These are phyloP conservation scores for Rotaria macrura DNA, from an alignment of 2,888 invertebrate species.

Conservation along the genomic window DNA sequence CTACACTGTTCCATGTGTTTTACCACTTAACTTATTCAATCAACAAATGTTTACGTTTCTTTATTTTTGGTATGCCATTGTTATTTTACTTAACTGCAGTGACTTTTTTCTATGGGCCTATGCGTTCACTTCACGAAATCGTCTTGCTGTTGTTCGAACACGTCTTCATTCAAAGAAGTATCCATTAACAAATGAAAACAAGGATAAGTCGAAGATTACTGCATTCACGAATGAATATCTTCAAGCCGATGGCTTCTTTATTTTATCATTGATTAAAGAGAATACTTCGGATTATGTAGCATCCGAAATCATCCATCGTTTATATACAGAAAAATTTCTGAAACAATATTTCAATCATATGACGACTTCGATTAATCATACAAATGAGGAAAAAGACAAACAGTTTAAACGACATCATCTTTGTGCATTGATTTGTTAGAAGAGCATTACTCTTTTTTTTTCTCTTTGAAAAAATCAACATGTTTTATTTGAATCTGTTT, in stretches of 20 bases:
- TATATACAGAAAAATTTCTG: not conserved
- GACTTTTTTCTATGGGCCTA: slow-evolving; percentile 26
- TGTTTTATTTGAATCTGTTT: too few species aligned
- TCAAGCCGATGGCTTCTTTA: not conserved
- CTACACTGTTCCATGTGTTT: slow-evolving; percentile 36
- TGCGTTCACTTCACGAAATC: slow-evolving; percentile 25
- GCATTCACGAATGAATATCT: not conserved
- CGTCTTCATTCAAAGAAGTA: not conserved
- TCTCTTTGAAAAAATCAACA: too few species aligned
- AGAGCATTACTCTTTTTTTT: too few species aligned
- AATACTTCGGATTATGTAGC: not conserved
- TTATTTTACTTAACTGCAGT: slow-evolving; percentile 23
- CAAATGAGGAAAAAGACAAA: not conserved
- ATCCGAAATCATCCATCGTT: not conserved
- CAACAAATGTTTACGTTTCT: slow-evolving; percentile 34
- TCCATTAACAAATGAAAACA: not conserved
- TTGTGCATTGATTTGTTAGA: not conserved
- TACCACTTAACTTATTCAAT: slow-evolving; percentile 35
- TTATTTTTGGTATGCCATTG: slow-evolving; percentile 31
- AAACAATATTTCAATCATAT: not conserved
- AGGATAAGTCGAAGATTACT: not conserved
- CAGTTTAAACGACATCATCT: not conserved
- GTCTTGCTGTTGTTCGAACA: slow-evolving; percentile 30
- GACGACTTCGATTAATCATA: not conserved
- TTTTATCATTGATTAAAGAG: not conserved